Conservation (phyloP, 2,888 invertebrate genomes). For the Drosophila picticornis region DNA sequence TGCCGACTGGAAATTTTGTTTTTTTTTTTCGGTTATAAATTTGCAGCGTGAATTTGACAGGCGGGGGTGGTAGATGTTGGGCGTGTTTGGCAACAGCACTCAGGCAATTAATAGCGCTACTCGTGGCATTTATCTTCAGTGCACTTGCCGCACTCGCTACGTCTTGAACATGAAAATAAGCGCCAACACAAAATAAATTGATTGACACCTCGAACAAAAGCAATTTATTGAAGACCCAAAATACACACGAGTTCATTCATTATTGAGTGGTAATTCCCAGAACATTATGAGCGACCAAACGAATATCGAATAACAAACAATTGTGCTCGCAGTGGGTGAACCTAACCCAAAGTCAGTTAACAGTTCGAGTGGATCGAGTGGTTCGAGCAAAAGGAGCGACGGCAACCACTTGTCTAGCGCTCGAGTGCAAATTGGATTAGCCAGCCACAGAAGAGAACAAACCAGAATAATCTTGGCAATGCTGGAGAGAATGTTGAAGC, state of each 20-base stretch:
- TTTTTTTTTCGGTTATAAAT: slow-evolving; percentile 29
- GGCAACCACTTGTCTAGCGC: slow-evolving; percentile 36
- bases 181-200: slow-evolving; percentile 23
- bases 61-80: slow-evolving; percentile 15
- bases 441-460: slow-evolving; percentile 10
- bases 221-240: slow-evolving; percentile 33
- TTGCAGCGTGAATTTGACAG: slow-evolving; percentile 34
- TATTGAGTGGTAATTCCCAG: slow-evolving; percentile 30
- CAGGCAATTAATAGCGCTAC: slow-evolving; percentile 36
- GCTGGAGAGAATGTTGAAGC: slow-evolving; percentile 59
- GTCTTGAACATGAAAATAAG: slow-evolving; percentile 4
- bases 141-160: slow-evolving; percentile 34
- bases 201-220: slow-evolving; percentile 30
- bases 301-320: slow-evolving; percentile 9
- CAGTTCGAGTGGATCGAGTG: slow-evolving; percentile 28
- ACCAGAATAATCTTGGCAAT: slow-evolving; percentile 16
- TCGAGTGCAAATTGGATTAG: slow-evolving; percentile 51
- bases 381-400: slow-evolving; percentile 21
- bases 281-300: slow-evolving; percentile 12
- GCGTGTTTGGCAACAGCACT: slow-evolving; percentile 11
- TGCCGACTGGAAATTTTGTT: background rate
- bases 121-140: slow-evolving; percentile 39
- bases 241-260: slow-evolving; percentile 26
- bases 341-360: slow-evolving; percentile 22
- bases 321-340: slow-evolving; percentile 12